Evolutionary conservation across 2,888 invertebrate genomes (phyloP), one percentile per base, ranked within the genome.

Genomic region (Aethes cnicana): DNA sequence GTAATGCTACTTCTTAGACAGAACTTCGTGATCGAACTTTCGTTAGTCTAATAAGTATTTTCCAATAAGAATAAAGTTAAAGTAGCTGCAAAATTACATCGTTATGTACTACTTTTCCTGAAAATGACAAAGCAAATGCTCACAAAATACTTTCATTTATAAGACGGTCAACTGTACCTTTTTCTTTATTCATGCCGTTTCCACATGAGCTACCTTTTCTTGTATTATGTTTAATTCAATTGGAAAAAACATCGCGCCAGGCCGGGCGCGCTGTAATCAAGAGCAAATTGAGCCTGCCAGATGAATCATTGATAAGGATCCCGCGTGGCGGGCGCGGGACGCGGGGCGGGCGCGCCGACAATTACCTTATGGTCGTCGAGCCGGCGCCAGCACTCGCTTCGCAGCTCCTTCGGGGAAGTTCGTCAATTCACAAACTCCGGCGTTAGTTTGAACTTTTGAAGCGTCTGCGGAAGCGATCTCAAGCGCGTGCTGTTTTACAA

Each of bases 401-500:
- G 57, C 58, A 59, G 59, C 77, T 75, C 80, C 78, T 78, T 78
- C 68, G 66, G 75, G 66, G 75, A 80, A 74, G 66, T 23, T 44
- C 58, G 60, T 68, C 58, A 67, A 70, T 74, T 76, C 83, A 85
- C 84, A 78, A 79, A 72, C 72, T 73, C 66, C 66, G 63, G 63
- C 59, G 61, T 66, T 58, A 56, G 64, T 65, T 68, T 68, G 81
- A 77, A 75, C 82, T 81, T 65, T 68, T 68, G 81, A 77, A 75
- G 82, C 81, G 74, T 68, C 76, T 70, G 81, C 81, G 79, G 72
- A 83, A 83, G 80, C 77, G 76, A 66, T 64, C 66, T 61, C 77
- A 85, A 85, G 87, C 86, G 86, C 84, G 86, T 81, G 85, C 68
- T 80, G 79, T 77, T 81, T 82, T 82, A 86, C 82, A 82, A 83